Conservation (phyloP, 2,888 invertebrate genomes). For the Pediacus dermestoides region DNA sequence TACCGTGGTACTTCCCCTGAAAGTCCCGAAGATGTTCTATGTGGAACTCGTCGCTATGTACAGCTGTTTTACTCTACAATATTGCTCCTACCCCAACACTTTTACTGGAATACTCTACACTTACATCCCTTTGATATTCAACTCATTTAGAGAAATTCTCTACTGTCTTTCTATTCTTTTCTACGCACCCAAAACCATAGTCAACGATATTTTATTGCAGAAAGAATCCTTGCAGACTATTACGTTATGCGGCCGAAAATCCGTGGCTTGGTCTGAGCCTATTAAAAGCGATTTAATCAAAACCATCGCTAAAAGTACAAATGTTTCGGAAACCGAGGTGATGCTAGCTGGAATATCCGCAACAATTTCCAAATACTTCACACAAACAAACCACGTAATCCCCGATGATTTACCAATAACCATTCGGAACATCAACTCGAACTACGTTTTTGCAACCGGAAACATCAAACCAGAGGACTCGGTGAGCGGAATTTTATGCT, state of each 20-base stretch:
- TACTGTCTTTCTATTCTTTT: constrained; percentile 49
- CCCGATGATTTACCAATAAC: constrained; percentile 63
- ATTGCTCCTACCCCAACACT: constrained; percentile 45
- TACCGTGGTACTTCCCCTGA: constrained; percentile 32
- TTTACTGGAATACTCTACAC: constrained; percentile 42
- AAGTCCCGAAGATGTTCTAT: constrained; percentile 46
- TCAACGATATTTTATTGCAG: constrained; percentile 59
- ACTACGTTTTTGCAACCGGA: constrained; percentile 56
- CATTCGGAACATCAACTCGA: constrained; percentile 55
- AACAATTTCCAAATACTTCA: constrained; percentile 60
- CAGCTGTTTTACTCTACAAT: constrained; percentile 39
- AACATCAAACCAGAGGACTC: constrained; percentile 46
- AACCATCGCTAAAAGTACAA: constrained; percentile 57
- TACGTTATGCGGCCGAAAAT: constrained; percentile 68
- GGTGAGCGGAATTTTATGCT: constrained; percentile 61
- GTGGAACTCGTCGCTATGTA: constrained; percentile 50
- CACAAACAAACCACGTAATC: constrained; percentile 40
- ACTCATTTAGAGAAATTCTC: constrained; percentile 47
- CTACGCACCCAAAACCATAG: constrained; percentile 53
- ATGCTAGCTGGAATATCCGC: constrained; percentile 61
- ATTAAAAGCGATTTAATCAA: constrained; percentile 57
- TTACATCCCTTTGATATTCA: constrained; percentile 51
- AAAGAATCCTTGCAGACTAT: constrained; percentile 58
- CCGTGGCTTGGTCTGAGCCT: constrained; percentile 68
- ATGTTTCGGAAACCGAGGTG: constrained; percentile 62